These are phyloP conservation scores for Parnassius smintheus DNA, from an alignment of 2,888 invertebrate species.

Conservation along the genomic window DNA sequence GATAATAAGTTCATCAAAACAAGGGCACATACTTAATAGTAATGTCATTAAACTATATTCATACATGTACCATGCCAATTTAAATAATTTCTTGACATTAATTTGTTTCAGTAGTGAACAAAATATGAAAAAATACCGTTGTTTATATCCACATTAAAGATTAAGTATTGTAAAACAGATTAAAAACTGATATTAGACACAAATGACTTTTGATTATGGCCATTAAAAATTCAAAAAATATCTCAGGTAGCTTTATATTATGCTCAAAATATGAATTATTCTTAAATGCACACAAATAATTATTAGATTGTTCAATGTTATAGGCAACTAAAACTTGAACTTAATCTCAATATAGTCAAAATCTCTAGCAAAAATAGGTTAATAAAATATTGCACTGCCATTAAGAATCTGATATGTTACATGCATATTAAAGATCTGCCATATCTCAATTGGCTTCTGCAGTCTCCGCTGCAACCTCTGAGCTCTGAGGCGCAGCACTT, in stretches of 20 bases:
- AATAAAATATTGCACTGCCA: conserved; percentile 28
- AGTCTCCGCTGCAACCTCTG: conserved; percentile 70
- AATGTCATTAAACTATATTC: too few species aligned
- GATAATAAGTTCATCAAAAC: conserved; percentile 1
- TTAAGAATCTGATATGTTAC: conserved; percentile 29
- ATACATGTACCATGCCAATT: too few species aligned
- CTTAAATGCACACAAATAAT: conserved; percentile 8
- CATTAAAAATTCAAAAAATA: conserved; percentile 22
- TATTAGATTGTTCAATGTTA: not conserved
- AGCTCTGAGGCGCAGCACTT: conserved; percentile 68
- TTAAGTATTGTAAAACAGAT: too few species aligned
- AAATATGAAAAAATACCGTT: not conserved
- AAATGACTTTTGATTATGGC: conserved; percentile 2
- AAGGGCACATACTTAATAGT: too few species aligned
- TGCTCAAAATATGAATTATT: conserved; percentile 7
- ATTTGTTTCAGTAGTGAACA: not conserved
- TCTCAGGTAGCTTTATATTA: not conserved
- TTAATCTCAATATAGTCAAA: not conserved
- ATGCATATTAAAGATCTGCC: conserved; percentile 53
- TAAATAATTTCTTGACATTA: too few species aligned
- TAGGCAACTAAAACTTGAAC: not conserved
- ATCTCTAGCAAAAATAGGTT: conserved; percentile 2
- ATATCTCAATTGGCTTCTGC: conserved; percentile 56
- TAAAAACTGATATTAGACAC: not conserved
- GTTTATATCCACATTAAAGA: too few species aligned